Base-by-base conservation (phyloP, 2,888 invertebrate genomes). In the Cataglyphis cursor region DNA sequence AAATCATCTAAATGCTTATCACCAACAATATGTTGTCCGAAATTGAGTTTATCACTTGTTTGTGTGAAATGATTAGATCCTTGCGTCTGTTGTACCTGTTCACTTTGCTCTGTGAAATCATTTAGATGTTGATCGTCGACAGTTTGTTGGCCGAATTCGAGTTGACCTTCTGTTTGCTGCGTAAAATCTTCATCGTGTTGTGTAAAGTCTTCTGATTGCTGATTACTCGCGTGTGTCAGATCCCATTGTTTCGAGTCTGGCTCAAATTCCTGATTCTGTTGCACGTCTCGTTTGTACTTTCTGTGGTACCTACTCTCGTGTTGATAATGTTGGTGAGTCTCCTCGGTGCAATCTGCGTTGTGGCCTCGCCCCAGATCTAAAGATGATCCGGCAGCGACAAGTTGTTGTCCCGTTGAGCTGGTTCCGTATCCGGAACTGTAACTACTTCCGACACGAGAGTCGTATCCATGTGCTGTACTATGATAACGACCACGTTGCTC, bases 291-390 rank as follows among this genome's bases (percentile, higher is more conserved):
- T 75, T 90, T 91, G 70, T 90, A 90, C 12, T 83, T 87, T 48
- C 80, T 89, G 12, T 82, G 81, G 54, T 86, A 74, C 18, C 83
- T 76, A 6, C 78, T 72, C 28, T 48, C 74, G 10, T 83, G 84
- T 18, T 86, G 82, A 15, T 72, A 38, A 9, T 90, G 85, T 18
- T 87, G 61, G 2, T 87, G 61, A 9, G 70, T 70, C 48, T 81
- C 85, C 5, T 89, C 75, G 12, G 73, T 83, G 61, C 92, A 92
- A 61, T 92, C 93, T 21, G 82, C 75, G n/a, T 88, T 86, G 0
- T 59, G 78, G 9, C 59, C 44, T 3, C 86, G 85, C 18, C 88
- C 86, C 51, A 87, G 21, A n/a, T 87, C 83, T 38, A 87, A 1
- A 28, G 57, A n/a, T n/a, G 48, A 44, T 9, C 88, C 89, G 28